Base-by-base conservation (phyloP, 2,797 vertebrate species). In the Platyrinchus mystaceus region DNA sequence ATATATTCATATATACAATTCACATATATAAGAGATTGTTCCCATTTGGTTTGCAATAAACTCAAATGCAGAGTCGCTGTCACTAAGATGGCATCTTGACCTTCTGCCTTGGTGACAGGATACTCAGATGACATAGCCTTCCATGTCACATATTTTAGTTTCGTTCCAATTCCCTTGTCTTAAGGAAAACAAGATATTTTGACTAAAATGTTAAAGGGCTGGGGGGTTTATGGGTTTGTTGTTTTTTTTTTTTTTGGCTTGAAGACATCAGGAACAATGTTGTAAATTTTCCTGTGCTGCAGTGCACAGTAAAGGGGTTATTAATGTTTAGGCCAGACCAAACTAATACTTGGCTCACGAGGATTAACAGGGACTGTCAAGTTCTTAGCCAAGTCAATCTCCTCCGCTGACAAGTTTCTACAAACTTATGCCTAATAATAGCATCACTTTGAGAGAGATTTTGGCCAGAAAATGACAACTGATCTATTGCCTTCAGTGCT, bases 341-440 rank as follows among this genome's bases (percentile, higher is more conserved):
- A 73, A 55, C 28, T 50, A 73, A 53, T 41, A 58, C 20, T 41
- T 66, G 76, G 39, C 76, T 77, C 39, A 17, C 83, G 66, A 91
- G 81, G 91, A 94, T 95, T 95, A 95, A 88, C 32, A 0, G 36
- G 34, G 43, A 62, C 50, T 93, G 93, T 94, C 89, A 86, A 14
- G 32, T 84, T 81, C 80, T 73, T 66, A 88, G 89, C 85, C 73
- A 90, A 94, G 85, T 90, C 91, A 75, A 86, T 94, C 89, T 86
- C 85, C 76, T 91, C 78, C 73, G 62, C 66, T 86, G 95, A 96
- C 89, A 93, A 87, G 79, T 75, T 96, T 92, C 90, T 95, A 86
- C 58, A 89, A 94, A 92, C 36, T 85, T 92, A 78, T 75, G 94
- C 66, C 89, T 89, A 95, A 85, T 81, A 89, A 87, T 47, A 91